phyloP scores from a whole-genome alignment of 2,113 vertebrate genomes.

The Pelusios castaneus region DNA sequence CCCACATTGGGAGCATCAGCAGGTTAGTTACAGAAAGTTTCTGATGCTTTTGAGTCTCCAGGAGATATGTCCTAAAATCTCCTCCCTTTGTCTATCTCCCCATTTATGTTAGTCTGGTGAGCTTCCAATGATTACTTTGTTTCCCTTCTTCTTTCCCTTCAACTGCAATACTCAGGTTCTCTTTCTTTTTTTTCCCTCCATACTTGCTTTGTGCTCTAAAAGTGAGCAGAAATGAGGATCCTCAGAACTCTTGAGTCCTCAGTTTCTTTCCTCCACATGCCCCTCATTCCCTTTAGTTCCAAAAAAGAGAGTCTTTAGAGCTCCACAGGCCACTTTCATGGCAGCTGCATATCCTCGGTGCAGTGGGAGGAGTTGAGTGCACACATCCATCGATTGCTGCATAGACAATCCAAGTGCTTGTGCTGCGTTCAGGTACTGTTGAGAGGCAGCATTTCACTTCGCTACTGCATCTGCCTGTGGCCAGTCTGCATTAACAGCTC shows the following conservation, averaged over 20 bases:
- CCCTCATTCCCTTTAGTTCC: background rate
- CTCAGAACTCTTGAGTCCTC: background rate
- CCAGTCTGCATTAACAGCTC: background rate
- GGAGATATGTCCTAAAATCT: background rate
- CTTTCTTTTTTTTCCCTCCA: background rate
- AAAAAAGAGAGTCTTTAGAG: background rate
- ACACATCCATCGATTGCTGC: background rate
- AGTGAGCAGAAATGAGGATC: background rate
- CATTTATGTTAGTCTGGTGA: background rate
- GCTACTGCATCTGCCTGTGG: background rate
- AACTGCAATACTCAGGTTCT: background rate
- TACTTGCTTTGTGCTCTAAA: background rate
- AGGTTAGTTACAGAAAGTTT: background rate
- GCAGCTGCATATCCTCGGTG: background rate
- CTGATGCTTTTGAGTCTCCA: fast-evolving
- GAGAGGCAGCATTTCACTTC: background rate
- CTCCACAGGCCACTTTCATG: background rate
- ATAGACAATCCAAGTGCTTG: background rate
- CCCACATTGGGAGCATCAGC: background rate
- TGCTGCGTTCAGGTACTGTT: background rate
- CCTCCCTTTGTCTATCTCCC: background rate
- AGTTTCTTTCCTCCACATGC: background rate
- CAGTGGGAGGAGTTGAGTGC: background rate
- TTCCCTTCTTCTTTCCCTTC: background rate
- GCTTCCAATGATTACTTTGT: background rate